Conservation (phyloP, 2,113 vertebrate genomes). For the Dipodomys stephensi region DNA sequence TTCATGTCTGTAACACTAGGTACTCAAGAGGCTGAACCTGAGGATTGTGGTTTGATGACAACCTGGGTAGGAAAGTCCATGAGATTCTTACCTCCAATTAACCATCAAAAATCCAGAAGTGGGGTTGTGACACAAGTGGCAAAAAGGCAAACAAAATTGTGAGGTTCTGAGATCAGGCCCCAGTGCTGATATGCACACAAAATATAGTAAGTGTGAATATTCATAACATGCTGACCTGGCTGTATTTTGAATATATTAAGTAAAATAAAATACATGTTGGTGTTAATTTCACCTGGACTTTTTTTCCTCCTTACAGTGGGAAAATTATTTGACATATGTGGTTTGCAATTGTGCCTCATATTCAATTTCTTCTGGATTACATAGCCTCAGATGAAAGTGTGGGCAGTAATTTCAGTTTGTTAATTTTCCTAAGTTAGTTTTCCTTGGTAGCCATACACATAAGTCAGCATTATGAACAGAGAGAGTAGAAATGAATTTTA, state of each 20-base stretch:
- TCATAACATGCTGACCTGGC: background rate
- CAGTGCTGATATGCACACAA: no score
- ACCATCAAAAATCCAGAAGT: no score
- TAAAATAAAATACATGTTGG: background rate
- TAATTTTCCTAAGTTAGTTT: background rate
- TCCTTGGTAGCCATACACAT: background rate
- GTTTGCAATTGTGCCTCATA: background rate
- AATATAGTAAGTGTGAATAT: no score
- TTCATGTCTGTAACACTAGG: no score
- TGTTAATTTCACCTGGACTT: background rate
- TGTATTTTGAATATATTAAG: background rate
- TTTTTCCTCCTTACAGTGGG: constrained; percentile 25
- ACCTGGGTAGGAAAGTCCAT: no score
- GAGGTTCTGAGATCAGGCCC: no score
- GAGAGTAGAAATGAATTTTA: background rate
- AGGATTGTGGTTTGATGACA: no score
- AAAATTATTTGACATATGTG: background rate
- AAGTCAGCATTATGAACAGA: background rate
- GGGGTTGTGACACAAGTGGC: no score
- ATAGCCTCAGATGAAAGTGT: background rate
- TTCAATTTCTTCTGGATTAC: background rate
- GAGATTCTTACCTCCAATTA: no score
- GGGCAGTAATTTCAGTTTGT: background rate
- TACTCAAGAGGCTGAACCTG: no score
- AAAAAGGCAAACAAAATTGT: no score